These are phyloP conservation scores for Psylliodes chrysocephalus DNA, from an alignment of 2,888 invertebrate species.

Conservation along the genomic window DNA sequence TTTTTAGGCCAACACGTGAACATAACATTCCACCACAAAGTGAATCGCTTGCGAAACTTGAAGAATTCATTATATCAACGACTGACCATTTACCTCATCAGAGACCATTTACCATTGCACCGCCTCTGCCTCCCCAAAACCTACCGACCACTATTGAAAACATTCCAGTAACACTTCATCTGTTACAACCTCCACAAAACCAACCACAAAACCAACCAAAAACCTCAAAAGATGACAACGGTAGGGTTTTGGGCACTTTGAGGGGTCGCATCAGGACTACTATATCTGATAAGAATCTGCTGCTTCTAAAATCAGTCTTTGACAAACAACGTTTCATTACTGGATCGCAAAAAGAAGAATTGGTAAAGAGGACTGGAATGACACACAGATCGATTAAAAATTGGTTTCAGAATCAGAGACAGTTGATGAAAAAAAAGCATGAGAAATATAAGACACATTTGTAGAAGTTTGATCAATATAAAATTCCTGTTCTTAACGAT, in stretches of 20 bases:
- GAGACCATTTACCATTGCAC: too few relatives aligned
- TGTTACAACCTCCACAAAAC: background rate
- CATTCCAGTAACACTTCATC: too few relatives aligned
- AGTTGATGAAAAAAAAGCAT: conserved; percentile 19
- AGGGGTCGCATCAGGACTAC: background rate
- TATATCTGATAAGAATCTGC: background rate
- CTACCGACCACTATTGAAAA: too few relatives aligned
- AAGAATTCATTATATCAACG: background rate
- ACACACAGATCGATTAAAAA: conserved; percentile 25
- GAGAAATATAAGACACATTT: background rate
- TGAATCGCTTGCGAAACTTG: background rate
- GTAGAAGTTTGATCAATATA: too few relatives aligned
- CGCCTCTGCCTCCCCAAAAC: background rate
- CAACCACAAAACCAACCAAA: background rate
- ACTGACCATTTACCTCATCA: background rate
- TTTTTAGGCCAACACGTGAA: background rate
- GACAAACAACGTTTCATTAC: background rate
- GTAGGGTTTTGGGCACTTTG: background rate
- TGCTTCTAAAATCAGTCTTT: background rate
- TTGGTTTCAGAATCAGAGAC: conserved; percentile 35
- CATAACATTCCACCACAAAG: background rate
- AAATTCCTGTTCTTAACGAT: too few relatives aligned
- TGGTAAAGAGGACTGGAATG: conserved; percentile 20
- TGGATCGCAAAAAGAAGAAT: background rate
- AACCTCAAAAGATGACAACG: background rate